Percentiles rank a stretch among this genome's conserved stretches.
These are phyloP conservation scores for Megaceryle torquata DNA, from an alignment of 2,113 vertebrate genomes.

Conservation along the genomic window DNA sequence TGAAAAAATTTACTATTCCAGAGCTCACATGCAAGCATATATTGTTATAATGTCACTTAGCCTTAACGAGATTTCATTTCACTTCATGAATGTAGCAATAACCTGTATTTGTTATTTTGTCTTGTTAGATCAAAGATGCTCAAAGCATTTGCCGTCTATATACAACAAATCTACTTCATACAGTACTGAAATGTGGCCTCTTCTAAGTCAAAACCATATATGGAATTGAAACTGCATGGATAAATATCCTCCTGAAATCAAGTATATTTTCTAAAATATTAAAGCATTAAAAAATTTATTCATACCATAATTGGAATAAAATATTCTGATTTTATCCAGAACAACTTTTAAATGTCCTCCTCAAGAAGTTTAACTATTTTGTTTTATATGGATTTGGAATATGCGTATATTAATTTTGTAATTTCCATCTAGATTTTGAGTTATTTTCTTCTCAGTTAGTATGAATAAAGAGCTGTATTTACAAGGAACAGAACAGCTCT, in stretches of 20 bases:
- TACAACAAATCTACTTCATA: background rate
- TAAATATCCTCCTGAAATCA: background rate
- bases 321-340: background rate
- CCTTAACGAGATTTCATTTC: background rate
- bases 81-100: background rate
- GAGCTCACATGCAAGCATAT: background rate
- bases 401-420: background rate
- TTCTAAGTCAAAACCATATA: background rate
- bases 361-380: background rate
- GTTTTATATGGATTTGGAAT: background rate
- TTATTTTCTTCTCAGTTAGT: background rate
- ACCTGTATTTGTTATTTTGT: background rate
- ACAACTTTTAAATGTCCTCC: background rate
- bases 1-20: background rate
- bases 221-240: background rate
- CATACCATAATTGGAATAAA: background rate
- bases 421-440: background rate
- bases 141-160: background rate
- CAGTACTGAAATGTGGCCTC: background rate
- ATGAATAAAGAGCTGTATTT: background rate
- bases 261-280: background rate
- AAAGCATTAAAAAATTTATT: background rate
- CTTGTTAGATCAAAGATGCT: background rate
- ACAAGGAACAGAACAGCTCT: background rate
- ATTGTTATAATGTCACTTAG: background rate